phyloP scores from a whole-genome alignment of 1,140 invertebrate species.

The Calephelis nemesis region DNA sequence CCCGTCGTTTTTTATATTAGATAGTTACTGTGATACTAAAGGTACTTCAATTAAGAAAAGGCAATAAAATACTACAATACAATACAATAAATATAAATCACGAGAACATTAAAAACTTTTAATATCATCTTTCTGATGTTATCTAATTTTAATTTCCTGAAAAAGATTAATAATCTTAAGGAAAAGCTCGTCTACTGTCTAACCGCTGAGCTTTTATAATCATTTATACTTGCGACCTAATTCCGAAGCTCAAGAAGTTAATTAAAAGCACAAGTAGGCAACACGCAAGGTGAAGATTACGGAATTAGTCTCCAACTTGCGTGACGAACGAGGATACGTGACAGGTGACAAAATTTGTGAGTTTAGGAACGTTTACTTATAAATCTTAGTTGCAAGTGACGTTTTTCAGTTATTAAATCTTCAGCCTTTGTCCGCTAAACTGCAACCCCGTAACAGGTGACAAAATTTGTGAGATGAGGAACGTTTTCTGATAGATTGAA shows the following conservation, averaged over 20 bases:
- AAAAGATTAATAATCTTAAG: too few species aligned
- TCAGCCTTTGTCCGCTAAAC: too few species aligned
- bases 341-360: constrained; percentile 3
- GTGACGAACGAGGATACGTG: constrained; percentile 4
- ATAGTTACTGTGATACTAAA: too few species aligned
- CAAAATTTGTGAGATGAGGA: neutral
- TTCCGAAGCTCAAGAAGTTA: constrained; percentile 3
- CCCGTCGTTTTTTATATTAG: too few species aligned
- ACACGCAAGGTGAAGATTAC: constrained; percentile 7
- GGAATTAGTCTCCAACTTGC: neutral
- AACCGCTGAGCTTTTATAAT: constrained; percentile 9
- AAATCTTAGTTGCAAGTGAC: neutral
- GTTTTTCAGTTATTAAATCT: neutral
- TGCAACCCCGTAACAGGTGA: neutral
- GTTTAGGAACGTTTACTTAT: neutral
- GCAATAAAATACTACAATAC: too few species aligned
- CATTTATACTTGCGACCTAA: constrained; percentile 12
- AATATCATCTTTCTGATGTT: too few species aligned
- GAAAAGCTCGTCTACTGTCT: neutral
- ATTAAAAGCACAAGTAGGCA: constrained; percentile 9
- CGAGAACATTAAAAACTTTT: too few species aligned
- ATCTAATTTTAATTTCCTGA: too few species aligned
- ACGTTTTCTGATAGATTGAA: neutral
- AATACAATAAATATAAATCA: too few species aligned
- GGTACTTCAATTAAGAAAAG: too few species aligned